Evolutionary conservation across 2,113 vertebrate species (phyloP), one percentile per base, ranked within the genome.

Genomic region (Ifrita kowaldi): DNA sequence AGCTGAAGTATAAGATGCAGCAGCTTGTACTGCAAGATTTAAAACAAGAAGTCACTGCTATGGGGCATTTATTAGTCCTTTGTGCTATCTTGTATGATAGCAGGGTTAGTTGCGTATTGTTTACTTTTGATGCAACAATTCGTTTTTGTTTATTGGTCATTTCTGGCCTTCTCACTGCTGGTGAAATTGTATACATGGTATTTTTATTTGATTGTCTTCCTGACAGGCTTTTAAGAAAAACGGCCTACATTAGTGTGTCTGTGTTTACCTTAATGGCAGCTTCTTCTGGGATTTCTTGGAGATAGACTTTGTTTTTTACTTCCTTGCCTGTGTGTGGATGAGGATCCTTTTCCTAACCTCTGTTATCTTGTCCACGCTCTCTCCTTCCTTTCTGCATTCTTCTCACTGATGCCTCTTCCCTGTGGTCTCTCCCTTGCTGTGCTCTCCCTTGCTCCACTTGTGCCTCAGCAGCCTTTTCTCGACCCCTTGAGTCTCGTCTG

Each of bases 401-500:
- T 74, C 32, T 63, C 20, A 20, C 28, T 44, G 28, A 11, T 67
- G 47, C 37, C 28, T 44, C n/a, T 82, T 82, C 30, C 32, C 63
- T 47, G 27, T 3, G 4, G 21, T n/a, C 47, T 52, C 16, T 41
- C 9, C 20, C 44, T 21, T 33, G 11, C 75, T 75, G n/a, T 33
- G 23, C 42, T 52, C 7, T 62, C 18, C 33, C 16, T 39, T 64
- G 55, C 53, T 67, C 52, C 1, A 0, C 39, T 46, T 50, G 33
- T 46, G 42, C 42, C 39, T 84, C 21, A 33, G 13, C 74, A 76
- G 47, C 27, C 19, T 59, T 76, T 71, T 32, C 53, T 17, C 15
- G 13, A 10, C 11, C 9, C 47, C 20, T 68, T 1, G 0, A 32
- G 49, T 84, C 35, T 26, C 0, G 0, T 21, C 65, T 39, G 14